These are phyloP conservation scores for Fundulus diaphanus DNA, from an alignment of 2,797 vertebrate genomes.

Conservation along the genomic window DNA sequence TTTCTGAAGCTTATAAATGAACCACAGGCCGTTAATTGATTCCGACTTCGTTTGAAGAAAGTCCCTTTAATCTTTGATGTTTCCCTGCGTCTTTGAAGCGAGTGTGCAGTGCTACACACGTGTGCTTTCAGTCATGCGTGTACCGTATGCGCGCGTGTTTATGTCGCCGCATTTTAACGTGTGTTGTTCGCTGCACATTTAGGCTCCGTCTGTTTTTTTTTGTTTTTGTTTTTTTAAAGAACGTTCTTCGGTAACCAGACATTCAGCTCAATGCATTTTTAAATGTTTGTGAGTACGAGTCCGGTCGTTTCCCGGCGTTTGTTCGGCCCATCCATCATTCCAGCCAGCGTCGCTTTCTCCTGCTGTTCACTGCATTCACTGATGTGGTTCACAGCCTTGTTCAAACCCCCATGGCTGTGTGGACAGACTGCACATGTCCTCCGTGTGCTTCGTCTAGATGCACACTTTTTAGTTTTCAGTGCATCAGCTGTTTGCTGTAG, in stretches of 20 bases:
- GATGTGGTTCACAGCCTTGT: constrained; percentile 20
- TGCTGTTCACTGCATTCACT: constrained; percentile 20
- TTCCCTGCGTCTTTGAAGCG: constrained; percentile 36
- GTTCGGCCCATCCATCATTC: constrained; percentile 24
- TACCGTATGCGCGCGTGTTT: background rate
- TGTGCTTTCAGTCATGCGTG: constrained; percentile 10
- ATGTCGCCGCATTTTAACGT: background rate
- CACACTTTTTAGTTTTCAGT: background rate
- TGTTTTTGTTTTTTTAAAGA: too few species aligned
- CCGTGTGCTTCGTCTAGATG: background rate
- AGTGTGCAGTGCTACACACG: background rate
- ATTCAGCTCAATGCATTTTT: background rate
- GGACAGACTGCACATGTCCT: background rate
- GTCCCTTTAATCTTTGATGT: constrained; percentile 42
- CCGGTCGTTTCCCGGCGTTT: constrained; percentile 29
- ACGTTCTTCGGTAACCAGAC: too few species aligned
- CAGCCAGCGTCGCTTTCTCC: constrained; percentile 41
- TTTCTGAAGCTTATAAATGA: constrained; percentile 46
- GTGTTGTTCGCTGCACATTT: constrained; percentile 25
- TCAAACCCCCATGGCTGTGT: background rate
- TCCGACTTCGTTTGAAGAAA: constrained; percentile 23
- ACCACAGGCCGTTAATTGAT: constrained; percentile 45
- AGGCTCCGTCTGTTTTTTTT: constrained; percentile 10
- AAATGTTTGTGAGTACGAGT: constrained; percentile 16
- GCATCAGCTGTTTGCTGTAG: too few species aligned